A percentile compares a stretch with the other conserved stretches of the same genome.
These are phyloP conservation scores for Rallus crepitans DNA, from an alignment of 2,797 vertebrate genomes.

Conservation along the genomic window DNA sequence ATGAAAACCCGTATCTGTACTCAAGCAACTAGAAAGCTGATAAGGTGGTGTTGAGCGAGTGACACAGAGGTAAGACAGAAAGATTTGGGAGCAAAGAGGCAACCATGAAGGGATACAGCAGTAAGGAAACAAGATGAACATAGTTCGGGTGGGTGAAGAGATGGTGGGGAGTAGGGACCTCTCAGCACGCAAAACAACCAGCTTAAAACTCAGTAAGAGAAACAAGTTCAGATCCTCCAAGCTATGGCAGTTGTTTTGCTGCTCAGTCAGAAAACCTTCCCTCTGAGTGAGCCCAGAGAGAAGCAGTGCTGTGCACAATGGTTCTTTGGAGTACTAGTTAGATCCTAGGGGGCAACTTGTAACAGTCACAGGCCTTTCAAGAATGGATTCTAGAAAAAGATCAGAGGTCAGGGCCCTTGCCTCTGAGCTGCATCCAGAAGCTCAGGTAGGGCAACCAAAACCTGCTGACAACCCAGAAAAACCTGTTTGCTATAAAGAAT, in stretches of 20 bases:
- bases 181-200: background rate
- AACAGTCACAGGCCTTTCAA: background rate
- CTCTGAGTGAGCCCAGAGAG: background rate
- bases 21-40: background rate
- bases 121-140: background rate
- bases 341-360: background rate
- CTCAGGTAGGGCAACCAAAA: background rate
- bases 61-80: background rate
- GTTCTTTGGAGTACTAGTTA: background rate
- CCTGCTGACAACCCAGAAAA: background rate
- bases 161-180: background rate
- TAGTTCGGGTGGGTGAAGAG: background rate
- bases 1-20: background rate
- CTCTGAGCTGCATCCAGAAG: background rate
- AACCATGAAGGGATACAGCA: accelerated
- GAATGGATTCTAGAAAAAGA: background rate
- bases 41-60: background rate
- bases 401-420: background rate
- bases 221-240: background rate
- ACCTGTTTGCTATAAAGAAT: background rate
- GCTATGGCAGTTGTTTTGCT: background rate
- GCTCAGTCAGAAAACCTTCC: background rate
- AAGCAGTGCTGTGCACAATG: background rate
- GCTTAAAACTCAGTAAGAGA: background rate
- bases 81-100: background rate